These are phyloP conservation scores for Microctenopoma stevenorrisi DNA, from an alignment of 2,797 vertebrate species.

Conservation along the genomic window DNA sequence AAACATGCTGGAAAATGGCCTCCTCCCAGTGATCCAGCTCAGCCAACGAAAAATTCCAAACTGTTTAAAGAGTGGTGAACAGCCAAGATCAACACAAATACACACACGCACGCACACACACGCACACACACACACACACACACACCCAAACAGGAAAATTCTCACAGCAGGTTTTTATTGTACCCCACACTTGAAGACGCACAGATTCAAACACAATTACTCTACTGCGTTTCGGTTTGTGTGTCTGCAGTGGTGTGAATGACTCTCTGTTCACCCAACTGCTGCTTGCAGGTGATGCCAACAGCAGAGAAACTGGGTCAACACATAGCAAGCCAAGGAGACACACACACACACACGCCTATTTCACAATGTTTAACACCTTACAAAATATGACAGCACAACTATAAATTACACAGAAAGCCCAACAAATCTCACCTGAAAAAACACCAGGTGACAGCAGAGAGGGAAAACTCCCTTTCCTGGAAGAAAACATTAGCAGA, in stretches of 20 bases:
- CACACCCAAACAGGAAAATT: background rate
- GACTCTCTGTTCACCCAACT: slow-evolving; percentile 37
- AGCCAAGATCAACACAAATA: slow-evolving; percentile 64
- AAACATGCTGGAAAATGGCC: slow-evolving; percentile 59
- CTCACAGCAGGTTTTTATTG: slow-evolving; percentile 14
- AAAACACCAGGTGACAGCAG: too few relatives aligned
- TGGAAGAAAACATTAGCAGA: too few relatives aligned
- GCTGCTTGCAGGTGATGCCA: slow-evolving; percentile 50
- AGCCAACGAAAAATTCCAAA: slow-evolving; percentile 34
- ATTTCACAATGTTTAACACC: background rate
- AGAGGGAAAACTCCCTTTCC: too few relatives aligned
- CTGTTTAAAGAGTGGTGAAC: slow-evolving; percentile 45
- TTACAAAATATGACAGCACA: background rate
- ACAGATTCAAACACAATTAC: slow-evolving; percentile 35
- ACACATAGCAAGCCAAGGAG: slow-evolving; percentile 37
- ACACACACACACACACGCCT: slow-evolving; percentile 18
- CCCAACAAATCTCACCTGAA: too few relatives aligned
- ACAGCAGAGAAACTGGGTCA: slow-evolving; percentile 62
- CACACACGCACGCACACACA: background rate
- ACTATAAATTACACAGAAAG: too few relatives aligned
- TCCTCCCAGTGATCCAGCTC: slow-evolving; percentile 28
- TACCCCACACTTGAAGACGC: background rate
- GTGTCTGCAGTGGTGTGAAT: slow-evolving; percentile 37
- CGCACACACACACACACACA: slow-evolving; percentile 2
- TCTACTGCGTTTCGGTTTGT: slow-evolving; percentile 11